These are phyloP conservation scores for Hydrophis major DNA, from an alignment of 2,797 vertebrate species.

Conservation along the genomic window DNA sequence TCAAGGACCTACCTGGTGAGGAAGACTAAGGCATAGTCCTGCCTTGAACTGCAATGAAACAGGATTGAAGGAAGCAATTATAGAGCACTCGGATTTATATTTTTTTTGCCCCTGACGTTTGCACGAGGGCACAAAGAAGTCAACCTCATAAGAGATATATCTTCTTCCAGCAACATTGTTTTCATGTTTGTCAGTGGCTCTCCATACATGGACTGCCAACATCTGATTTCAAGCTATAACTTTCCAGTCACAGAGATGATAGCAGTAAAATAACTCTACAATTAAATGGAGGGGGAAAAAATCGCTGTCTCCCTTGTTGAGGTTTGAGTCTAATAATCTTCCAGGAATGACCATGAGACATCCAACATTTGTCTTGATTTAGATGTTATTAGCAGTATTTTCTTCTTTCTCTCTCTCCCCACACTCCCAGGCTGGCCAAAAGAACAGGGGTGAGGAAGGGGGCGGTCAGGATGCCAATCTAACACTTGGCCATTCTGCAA, in stretches of 20 bases:
- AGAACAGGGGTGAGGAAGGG: slow-evolving; percentile 3
- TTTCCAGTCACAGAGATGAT: slow-evolving; percentile 64
- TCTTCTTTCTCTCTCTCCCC: slow-evolving; percentile 48
- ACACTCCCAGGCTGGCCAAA: slow-evolving; percentile 52
- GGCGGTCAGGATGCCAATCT: slow-evolving; percentile 47
- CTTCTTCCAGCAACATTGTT: slow-evolving; percentile 68
- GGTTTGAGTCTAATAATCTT: slow-evolving; percentile 61
- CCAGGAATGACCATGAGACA: slow-evolving; percentile 69
- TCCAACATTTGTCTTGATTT: slow-evolving; percentile 64
- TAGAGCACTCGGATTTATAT: slow-evolving; percentile 17
- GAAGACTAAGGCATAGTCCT: background rate
- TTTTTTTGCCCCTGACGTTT: slow-evolving; percentile 60
- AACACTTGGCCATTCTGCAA: slow-evolving; percentile 70
- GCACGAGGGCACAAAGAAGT: slow-evolving; percentile 21
- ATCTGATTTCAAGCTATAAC: slow-evolving; percentile 67
- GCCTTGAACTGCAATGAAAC: background rate
- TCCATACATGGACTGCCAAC: slow-evolving; percentile 69
- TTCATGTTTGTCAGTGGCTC: slow-evolving; percentile 54
- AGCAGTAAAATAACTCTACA: slow-evolving; percentile 64
- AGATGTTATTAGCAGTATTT: slow-evolving; percentile 69
- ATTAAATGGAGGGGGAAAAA: slow-evolving; percentile 53
- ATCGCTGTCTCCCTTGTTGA: slow-evolving; percentile 32
- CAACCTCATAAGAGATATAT: slow-evolving; percentile 65
- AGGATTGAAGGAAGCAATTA: background rate
- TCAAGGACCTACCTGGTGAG: background rate